These are phyloP conservation scores for Octodonta nipae DNA, from an alignment of 2,888 invertebrate genomes.

Conservation along the genomic window DNA sequence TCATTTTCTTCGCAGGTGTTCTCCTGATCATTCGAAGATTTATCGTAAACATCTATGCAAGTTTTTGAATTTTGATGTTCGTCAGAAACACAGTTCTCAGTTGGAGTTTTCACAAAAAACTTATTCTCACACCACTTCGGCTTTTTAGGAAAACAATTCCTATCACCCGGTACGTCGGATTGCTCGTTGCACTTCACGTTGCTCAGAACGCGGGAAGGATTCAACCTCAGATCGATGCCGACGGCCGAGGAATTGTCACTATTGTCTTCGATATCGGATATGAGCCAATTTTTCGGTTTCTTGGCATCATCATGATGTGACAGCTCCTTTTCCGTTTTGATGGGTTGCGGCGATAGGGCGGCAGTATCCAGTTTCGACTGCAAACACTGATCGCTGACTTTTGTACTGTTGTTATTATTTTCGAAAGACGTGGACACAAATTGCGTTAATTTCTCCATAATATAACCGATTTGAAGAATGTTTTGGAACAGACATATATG, in stretches of 20 bases:
- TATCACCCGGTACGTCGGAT: conserved; percentile 6
- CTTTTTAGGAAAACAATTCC: conserved; percentile 10
- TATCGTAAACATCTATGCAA: conserved; percentile 18
- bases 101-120: conserved; percentile 20
- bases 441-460: conserved; percentile 80
- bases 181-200: conserved; percentile 11
- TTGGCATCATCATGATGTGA: conserved; percentile 19
- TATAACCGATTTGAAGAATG: conserved; percentile 27
- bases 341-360: conserved; percentile 16
- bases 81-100: conserved; percentile 28
- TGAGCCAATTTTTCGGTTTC: conserved; percentile 35
- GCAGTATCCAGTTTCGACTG: conserved; percentile 21
- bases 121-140: conserved; percentile 24
- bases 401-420: conserved; percentile 34
- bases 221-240: conserved; percentile 29
- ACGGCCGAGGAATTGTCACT: conserved; percentile 16
- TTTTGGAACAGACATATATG: conserved; percentile 29
- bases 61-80: conserved; percentile 22
- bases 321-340: conserved; percentile 28
- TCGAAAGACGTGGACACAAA: conserved; percentile 82
- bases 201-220: conserved; percentile 14
- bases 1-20: conserved; percentile 18
- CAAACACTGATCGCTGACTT: conserved; percentile 24
- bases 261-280: conserved; percentile 28
- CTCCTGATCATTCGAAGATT: conserved; percentile 19